Evolutionary conservation across 2,113 vertebrate species (phyloP).

Genomic region (Platysternon megacephalum): DNA sequence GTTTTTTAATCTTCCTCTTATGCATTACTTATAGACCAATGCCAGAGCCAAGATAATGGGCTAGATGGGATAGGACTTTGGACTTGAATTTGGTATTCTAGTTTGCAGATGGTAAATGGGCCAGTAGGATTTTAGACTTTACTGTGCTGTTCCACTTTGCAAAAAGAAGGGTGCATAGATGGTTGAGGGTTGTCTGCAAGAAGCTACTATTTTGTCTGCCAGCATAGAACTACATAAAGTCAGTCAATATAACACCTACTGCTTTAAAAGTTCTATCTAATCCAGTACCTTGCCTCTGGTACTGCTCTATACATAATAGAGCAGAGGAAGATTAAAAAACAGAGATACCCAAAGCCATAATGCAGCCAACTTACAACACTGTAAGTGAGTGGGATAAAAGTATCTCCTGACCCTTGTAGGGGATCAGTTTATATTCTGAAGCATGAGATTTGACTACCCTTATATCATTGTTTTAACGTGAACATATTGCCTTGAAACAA

Average conservation of each 20-base stretch:
- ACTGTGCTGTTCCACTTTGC: background rate
- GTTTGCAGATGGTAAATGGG: background rate
- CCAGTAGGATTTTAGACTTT: background rate
- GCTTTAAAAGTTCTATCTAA: conserved; percentile 51
- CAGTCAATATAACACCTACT: conserved; percentile 38
- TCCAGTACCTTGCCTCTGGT: conserved; percentile 59
- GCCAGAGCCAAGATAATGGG: background rate
- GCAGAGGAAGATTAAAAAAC: conserved; percentile 47
- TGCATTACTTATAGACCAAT: background rate
- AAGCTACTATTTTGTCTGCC: background rate
- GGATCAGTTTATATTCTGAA: conserved; percentile 29
- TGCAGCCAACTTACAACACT: conserved; percentile 12
- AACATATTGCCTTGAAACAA: background rate
- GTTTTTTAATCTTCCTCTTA: background rate
- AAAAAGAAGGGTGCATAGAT: background rate
- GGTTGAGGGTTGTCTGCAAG: background rate
- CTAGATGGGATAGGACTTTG: background rate
- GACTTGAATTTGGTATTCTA: background rate
- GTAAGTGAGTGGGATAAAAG: conserved; percentile 2
- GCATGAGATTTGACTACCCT: background rate
- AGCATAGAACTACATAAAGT: background rate
- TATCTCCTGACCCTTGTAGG: conserved; percentile 6
- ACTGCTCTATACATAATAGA: conserved; percentile 34
- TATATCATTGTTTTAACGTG: background rate
- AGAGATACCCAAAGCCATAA: background rate